phyloP scores from a whole-genome alignment of 2,113 vertebrate species.

The Pycnonotus jocosus region DNA sequence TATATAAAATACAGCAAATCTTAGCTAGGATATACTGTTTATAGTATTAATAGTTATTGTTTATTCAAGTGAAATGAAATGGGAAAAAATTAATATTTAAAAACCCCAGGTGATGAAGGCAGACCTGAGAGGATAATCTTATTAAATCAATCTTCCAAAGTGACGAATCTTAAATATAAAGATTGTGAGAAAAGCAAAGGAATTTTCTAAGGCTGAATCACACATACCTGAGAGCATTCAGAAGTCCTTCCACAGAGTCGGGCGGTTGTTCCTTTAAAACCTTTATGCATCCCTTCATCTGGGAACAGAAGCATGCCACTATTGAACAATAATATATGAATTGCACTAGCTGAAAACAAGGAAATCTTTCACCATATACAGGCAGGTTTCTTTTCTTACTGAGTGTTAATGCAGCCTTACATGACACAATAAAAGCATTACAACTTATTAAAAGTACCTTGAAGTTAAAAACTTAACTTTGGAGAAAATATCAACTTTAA shows the following conservation, averaged over 20 bases:
- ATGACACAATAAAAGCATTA: not conserved
- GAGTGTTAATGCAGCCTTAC: not conserved
- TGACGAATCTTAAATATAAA: not conserved
- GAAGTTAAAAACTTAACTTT: not conserved
- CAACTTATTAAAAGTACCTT: not conserved
- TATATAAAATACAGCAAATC: not conserved
- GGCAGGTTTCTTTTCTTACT: not conserved
- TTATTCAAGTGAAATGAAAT: not conserved
- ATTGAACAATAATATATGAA: conserved; percentile 55
- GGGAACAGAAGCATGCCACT: conserved; percentile 60
- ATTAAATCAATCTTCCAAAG: not conserved
- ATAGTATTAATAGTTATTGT: not conserved
- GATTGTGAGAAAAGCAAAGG: not conserved
- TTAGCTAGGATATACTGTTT: not conserved
- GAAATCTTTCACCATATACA: not conserved
- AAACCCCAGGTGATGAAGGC: not conserved
- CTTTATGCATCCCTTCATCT: conserved; percentile 99
- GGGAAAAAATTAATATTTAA: not conserved
- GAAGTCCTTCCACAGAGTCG: conserved; percentile 94
- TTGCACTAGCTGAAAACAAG: conserved; percentile 26
- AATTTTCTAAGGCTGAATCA: not conserved
- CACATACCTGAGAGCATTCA: conserved; percentile 96
- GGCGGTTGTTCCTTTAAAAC: conserved; percentile 98
- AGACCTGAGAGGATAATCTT: not conserved
- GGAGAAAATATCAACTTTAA: not conserved